Evolutionary conservation across 2,797 vertebrate genomes (phyloP).

Genomic region (Melanogrammus aeglefinus): DNA sequence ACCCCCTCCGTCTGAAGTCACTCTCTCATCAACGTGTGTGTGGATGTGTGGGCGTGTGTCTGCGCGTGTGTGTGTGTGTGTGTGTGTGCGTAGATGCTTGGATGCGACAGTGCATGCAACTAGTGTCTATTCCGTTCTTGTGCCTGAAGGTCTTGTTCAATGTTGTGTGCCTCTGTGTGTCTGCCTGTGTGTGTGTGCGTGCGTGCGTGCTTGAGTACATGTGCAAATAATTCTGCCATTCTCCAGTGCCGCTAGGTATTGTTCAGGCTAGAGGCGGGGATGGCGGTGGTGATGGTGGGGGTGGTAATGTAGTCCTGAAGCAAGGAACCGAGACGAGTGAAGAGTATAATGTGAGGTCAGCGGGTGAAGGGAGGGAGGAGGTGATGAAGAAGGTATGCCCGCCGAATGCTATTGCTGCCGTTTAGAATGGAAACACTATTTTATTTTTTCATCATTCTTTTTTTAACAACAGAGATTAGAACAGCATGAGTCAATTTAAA

Average conservation of each 20-base stretch:
- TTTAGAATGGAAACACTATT: neutral
- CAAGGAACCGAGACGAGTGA: neutral
- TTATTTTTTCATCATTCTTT: too few relatives aligned
- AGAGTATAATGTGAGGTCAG: neutral
- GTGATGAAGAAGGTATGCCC: neutral
- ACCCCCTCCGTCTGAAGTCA: slow-evolving; percentile 53
- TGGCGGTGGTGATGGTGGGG: neutral
- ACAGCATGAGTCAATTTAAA: too few relatives aligned
- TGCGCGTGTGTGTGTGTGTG: neutral
- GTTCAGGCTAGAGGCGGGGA: neutral
- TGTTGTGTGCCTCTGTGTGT: neutral
- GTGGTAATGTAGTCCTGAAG: neutral
- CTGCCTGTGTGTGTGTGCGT: neutral
- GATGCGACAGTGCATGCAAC: neutral
- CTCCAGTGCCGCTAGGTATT: neutral
- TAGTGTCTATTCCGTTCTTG: neutral
- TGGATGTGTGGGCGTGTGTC: slow-evolving; percentile 1
- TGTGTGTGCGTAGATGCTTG: neutral
- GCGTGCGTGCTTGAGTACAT: neutral
- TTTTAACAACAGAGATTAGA: too few relatives aligned
- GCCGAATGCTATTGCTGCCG: neutral
- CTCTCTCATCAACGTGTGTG: slow-evolving; percentile 37
- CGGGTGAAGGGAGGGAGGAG: neutral
- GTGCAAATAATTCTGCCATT: neutral
- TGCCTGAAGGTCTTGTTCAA: neutral